Evolutionary conservation across 2,888 invertebrate species (phyloP).

Genomic region (Drosophila pegasa): DNA sequence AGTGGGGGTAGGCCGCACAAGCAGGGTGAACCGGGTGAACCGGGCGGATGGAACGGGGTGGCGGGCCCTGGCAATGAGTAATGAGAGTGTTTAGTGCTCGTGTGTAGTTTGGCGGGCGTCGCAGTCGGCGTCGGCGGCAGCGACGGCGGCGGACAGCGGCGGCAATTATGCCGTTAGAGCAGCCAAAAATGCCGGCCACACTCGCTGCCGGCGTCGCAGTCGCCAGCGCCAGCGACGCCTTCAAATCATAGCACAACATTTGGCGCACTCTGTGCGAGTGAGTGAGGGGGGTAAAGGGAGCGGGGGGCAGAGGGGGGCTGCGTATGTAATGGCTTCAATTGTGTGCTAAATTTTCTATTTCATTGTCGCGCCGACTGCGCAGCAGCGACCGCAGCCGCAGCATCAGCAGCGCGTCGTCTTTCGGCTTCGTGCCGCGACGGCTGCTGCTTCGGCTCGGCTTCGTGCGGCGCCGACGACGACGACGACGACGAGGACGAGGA

Average conservation of each 20-base stretch:
- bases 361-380: conserved; percentile 60
- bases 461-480: conserved; percentile 25
- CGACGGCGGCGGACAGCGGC: conserved; percentile 9
- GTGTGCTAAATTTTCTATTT: conserved; percentile 79
- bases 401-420: conserved; percentile 34
- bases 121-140: conserved; percentile 14
- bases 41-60: conserved; percentile 1
- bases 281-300: not conserved
- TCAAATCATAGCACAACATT: conserved; percentile 60
- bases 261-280: conserved; percentile 54
- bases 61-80: conserved; percentile 60
- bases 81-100: conserved; percentile 75
- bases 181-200: conserved; percentile 25
- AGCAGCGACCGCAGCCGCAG: conserved; percentile 22
- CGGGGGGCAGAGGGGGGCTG: not conserved
- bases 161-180: conserved; percentile 22
- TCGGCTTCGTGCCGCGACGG: conserved; percentile 37
- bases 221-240: conserved; percentile 13
- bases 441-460: conserved; percentile 44
- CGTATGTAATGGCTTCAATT: conserved; percentile 69
- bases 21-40: conserved; percentile 1
- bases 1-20: conserved; percentile 32
- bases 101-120: conserved; percentile 67
- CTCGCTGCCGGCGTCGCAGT: conserved; percentile 15
- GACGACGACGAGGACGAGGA: conserved; percentile 19